phyloP scores from a whole-genome alignment of 2,888 invertebrate species.

The Isoperla grammatica region DNA sequence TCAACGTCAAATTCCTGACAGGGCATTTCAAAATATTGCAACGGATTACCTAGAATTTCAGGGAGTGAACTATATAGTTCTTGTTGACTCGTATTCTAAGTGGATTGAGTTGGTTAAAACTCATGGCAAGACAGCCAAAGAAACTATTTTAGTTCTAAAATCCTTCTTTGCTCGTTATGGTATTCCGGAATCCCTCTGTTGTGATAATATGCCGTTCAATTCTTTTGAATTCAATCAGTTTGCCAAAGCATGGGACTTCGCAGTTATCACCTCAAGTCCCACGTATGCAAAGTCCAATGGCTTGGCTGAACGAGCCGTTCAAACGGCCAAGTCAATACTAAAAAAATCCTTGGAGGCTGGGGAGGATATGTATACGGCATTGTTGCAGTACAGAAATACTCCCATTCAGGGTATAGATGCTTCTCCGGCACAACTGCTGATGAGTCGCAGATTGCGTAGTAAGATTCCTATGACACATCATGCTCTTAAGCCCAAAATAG shows the following conservation, averaged over 20 bases:
- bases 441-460: neutral
- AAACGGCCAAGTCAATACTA: conserved; percentile 30
- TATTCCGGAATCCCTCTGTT: conserved; percentile 29
- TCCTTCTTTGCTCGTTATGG: conserved; percentile 30
- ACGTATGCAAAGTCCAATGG: conserved; percentile 33
- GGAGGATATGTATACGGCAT: conserved; percentile 8
- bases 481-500: too few relatives aligned
- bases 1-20: too few relatives aligned
- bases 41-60: too few relatives aligned
- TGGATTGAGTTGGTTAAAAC: too few relatives aligned
- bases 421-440: conserved; percentile 3
- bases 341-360: conserved; percentile 27
- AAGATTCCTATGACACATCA: too few relatives aligned
- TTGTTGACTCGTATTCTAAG: too few relatives aligned
- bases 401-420: neutral
- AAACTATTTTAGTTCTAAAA: conserved; percentile 30
- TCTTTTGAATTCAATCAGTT: conserved; percentile 30
- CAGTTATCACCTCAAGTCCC: conserved; percentile 30
- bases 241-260: conserved; percentile 31
- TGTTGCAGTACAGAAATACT: conserved; percentile 16
- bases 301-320: conserved; percentile 32
- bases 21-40: too few relatives aligned
- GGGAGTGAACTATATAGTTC: too few relatives aligned
- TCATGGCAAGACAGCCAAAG: too few relatives aligned
- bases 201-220: conserved; percentile 34